Percentiles rank a stretch among this genome's conserved stretches.
phyloP scores from a whole-genome alignment of 2,888 invertebrate species.

The Hydroisotoma schaefferi region DNA sequence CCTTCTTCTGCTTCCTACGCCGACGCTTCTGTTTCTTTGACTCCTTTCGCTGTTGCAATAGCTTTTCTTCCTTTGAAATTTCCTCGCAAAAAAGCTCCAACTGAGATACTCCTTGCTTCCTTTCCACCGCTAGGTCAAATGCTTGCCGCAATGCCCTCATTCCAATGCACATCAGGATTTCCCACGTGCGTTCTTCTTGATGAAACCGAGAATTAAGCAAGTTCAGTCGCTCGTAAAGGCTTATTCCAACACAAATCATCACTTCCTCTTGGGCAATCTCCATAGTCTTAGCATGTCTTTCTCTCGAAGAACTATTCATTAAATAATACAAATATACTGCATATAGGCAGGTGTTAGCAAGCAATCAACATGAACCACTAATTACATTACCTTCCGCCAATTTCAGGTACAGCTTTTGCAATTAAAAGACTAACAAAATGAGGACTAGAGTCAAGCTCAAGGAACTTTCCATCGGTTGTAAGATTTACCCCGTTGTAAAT shows the following conservation, averaged over 20 bases:
- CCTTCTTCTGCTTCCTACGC: conserved; percentile 62
- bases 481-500: conserved; percentile 82
- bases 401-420: conserved; percentile 84
- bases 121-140: conserved; percentile 84
- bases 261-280: conserved; percentile 97
- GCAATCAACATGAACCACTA: background rate
- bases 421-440: conserved; percentile 85
- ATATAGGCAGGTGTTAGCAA: background rate
- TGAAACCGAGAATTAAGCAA: conserved; percentile 79
- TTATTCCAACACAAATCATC: conserved; percentile 87
- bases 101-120: conserved; percentile 82
- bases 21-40: conserved; percentile 74
- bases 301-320: conserved; percentile 62
- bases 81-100: conserved; percentile 83
- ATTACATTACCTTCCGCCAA: conserved; percentile 67
- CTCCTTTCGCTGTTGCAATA: conserved; percentile 78
- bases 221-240: conserved; percentile 84
- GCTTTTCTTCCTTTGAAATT: conserved; percentile 78
- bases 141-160: conserved; percentile 82
- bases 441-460: conserved; percentile 81
- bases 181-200: conserved; percentile 91
- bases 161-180: conserved; percentile 82
- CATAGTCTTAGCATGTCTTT: conserved; percentile 92
- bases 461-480: conserved; percentile 79
- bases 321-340: conserved; percentile 15